Evolutionary conservation across 2,113 vertebrate genomes (phyloP).

Genomic region (Cettia cetti): DNA sequence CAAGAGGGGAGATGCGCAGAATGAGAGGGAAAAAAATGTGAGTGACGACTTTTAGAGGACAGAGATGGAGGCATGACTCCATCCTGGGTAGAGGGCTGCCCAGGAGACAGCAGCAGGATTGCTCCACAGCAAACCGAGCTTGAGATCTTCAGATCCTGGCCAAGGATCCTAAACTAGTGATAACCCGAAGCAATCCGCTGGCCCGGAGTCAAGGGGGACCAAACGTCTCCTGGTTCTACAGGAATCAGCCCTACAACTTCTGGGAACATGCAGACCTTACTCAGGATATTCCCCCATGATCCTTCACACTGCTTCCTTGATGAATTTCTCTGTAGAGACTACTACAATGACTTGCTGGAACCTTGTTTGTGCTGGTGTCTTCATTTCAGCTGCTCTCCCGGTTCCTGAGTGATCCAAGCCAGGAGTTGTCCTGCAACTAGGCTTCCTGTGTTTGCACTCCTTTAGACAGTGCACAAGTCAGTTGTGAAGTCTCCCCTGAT

Average conservation of each 20-base stretch:
- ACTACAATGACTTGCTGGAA: not conserved
- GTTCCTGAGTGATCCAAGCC: not conserved
- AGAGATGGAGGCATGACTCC: not conserved
- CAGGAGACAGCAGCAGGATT: not conserved
- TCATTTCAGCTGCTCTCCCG: not conserved
- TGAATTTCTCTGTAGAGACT: not conserved
- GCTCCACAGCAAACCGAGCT: not conserved
- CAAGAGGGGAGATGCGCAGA: not conserved
- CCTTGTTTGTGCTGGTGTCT: not conserved
- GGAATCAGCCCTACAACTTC: not conserved
- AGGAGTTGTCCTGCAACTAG: not conserved
- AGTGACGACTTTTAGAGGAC: not conserved
- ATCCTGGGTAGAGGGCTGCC: not conserved
- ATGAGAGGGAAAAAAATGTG: not conserved
- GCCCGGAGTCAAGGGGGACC: not conserved
- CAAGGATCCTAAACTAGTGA: not conserved
- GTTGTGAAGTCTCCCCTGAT: not conserved
- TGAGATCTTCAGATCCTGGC: not conserved
- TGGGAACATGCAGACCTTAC: not conserved
- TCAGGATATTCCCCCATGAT: not conserved
- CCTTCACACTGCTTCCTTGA: not conserved
- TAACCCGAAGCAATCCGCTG: accelerated
- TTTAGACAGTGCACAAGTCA: not conserved
- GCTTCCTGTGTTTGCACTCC: not conserved
- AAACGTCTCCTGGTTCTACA: not conserved